Conservation (phyloP, 1,140 invertebrate species). For the Patella vulgata region DNA sequence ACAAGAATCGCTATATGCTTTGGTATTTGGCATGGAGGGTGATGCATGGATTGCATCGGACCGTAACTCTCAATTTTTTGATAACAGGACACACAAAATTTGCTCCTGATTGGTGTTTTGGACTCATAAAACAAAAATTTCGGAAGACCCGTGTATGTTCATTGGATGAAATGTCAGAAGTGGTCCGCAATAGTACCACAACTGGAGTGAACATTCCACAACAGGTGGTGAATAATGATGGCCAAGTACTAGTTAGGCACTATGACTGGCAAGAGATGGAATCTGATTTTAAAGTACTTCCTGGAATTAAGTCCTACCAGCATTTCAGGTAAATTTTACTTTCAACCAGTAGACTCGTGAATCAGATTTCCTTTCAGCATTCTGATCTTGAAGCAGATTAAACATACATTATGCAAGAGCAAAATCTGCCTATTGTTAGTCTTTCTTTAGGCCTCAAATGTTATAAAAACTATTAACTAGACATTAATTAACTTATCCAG, state of each 20-base stretch:
- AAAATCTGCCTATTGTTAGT: no score
- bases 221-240: conserved; percentile 21
- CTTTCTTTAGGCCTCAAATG: no score
- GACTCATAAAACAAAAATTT: conserved; percentile 29
- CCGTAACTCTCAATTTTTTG: conserved; percentile 25
- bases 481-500: no score
- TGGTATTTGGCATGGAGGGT: conserved; percentile 42
- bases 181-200: conserved; percentile 12
- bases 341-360: not conserved
- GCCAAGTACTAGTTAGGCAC: conserved; percentile 19
- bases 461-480: no score
- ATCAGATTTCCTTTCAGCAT: conserved; percentile 9
- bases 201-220: conserved; percentile 30
- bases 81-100: conserved; percentile 38
- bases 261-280: conserved; percentile 31
- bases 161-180: conserved; percentile 21
- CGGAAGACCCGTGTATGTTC: conserved; percentile 19
- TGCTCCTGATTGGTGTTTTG: no score
- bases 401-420: no score
- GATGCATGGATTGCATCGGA: conserved; percentile 20
- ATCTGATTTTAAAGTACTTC: conserved; percentile 22
- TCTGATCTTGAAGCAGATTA: no score
- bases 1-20: conserved; percentile 39
- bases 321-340: conserved; percentile 48
- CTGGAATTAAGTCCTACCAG: conserved; percentile 28